Evolutionary conservation across 2,113 vertebrate genomes (phyloP).

Genomic region (Callaeas wilsoni): DNA sequence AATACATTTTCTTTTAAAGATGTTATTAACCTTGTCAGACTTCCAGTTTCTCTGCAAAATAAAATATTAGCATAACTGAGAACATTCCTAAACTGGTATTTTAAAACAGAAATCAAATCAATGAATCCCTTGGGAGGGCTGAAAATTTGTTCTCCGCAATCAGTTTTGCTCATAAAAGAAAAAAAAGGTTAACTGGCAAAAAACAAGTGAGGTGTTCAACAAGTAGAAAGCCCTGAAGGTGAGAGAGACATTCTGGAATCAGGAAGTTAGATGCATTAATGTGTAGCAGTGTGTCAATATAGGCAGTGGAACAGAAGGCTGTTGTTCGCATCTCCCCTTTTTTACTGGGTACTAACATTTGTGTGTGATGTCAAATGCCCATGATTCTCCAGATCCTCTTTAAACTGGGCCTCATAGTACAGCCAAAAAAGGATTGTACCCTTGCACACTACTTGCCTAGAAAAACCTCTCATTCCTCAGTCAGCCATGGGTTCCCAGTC

Average conservation of each 20-base stretch:
- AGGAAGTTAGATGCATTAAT: not conserved
- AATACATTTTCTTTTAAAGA: constrained; percentile 83
- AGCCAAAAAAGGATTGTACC: not conserved
- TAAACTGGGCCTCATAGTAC: not conserved
- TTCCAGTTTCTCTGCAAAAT: constrained; percentile 85
- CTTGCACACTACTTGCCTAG: not conserved
- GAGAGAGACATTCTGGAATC: not conserved
- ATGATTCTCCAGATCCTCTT: not conserved
- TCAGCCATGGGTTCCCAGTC: not conserved
- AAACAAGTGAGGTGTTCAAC: not conserved
- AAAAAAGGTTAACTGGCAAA: not conserved
- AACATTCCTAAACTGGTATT: not conserved
- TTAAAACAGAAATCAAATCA: not conserved
- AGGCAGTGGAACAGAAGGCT: not conserved
- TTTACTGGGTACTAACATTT: not conserved
- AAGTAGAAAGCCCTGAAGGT: not conserved
- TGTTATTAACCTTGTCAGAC: constrained; percentile 70
- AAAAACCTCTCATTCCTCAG: not conserved
- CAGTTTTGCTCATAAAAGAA: not conserved
- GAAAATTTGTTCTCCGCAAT: not conserved
- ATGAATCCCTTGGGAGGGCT: not conserved
- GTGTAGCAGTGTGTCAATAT: not conserved
- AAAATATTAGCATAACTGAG: not conserved
- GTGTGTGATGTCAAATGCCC: not conserved
- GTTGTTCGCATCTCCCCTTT: fast-evolving